Base-by-base conservation (phyloP, 2,113 vertebrate genomes). In the Pungitius pungitius region DNA sequence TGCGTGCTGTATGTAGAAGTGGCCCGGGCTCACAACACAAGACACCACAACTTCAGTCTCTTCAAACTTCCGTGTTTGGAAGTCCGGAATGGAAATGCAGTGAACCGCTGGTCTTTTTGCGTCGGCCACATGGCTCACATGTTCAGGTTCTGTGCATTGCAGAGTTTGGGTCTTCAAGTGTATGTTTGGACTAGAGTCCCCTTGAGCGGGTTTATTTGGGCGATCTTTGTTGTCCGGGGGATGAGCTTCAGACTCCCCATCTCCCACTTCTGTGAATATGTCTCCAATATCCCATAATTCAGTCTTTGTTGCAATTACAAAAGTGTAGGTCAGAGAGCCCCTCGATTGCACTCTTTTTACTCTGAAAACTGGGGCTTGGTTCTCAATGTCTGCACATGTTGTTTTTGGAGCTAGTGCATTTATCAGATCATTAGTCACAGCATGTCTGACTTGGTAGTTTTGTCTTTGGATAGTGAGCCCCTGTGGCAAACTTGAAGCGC, bases 211-310 rank as follows among this genome's bases (percentile, higher is more conserved):
- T 37, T 22, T 14, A 54, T 57, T 67, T 42, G 37, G 54, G 51
- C n/a, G 20, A 26, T 49, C 56, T 52, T 72, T 13, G 27, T 52
- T 15, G 71, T 61, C 80, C 12, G 40, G 60, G 22, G 30, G 2
- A 5, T 14, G 60, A 5, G 10, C 24, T 8, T 69, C 55, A 5
- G 61, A 47, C 0, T 47, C 47, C 2, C 27, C 24, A 3, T 62
- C 42, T 64, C 30, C 49, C 22, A 59, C 72, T 14, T 84, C 75
- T 35, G 80, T 77, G 26, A 73, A 75, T 60, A 94, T 73, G 57
- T 93, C 84, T 58, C 86, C 91, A 4, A 91, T 43, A 70, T 94
- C 94, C 94, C 93, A 94, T 27, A 94, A 22, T 69, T 94, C 93
- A 12, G 82, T 91, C 59, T 85, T 75, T n/a, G 92, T 91, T 42